These are phyloP conservation scores for Empis livida DNA, from an alignment of 2,888 invertebrate species.

Conservation along the genomic window DNA sequence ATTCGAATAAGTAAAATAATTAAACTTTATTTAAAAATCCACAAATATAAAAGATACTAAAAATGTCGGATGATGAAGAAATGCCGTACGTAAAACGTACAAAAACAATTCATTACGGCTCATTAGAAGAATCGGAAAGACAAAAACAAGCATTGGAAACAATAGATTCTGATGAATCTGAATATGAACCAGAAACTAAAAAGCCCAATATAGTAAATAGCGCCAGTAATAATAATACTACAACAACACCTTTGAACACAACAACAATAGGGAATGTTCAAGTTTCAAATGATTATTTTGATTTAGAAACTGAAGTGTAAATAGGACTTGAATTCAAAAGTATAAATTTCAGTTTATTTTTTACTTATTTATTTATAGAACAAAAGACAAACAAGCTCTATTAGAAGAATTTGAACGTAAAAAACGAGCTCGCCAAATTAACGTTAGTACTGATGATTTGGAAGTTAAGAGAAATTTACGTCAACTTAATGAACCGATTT, in stretches of 20 bases:
- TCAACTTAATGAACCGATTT: constrained; percentile 90
- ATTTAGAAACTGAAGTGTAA: constrained; percentile 31
- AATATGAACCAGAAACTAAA: constrained; percentile 40
- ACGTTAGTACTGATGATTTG: constrained; percentile 94
- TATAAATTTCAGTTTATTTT: background rate
- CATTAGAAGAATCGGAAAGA: constrained; percentile 73
- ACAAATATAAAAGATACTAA: background rate
- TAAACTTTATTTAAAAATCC: too few species aligned
- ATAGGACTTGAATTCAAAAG: background rate
- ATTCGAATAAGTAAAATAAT: too few species aligned
- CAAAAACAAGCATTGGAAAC: constrained; percentile 45
- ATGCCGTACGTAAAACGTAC: constrained; percentile 57
- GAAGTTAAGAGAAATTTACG: constrained; percentile 86
- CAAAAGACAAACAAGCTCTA: constrained; percentile 78
- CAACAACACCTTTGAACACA: constrained; percentile 21
- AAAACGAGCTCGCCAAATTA: constrained; percentile 85
- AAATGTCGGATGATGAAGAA: constrained; percentile 72
- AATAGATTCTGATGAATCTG: constrained; percentile 47
- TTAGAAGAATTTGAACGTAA: constrained; percentile 93
- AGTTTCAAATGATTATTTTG: constrained; percentile 36
- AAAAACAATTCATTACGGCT: constrained; percentile 77
- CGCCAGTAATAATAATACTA: too few species aligned
- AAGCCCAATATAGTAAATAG: constrained; percentile 45
- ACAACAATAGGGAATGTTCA: constrained; percentile 32
- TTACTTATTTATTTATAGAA: constrained; percentile 37